A percentile compares a stretch with the other conserved stretches of the same genome.
Conservation (phyloP, 2,888 invertebrate genomes). For the Sinhomidia bicolor region DNA sequence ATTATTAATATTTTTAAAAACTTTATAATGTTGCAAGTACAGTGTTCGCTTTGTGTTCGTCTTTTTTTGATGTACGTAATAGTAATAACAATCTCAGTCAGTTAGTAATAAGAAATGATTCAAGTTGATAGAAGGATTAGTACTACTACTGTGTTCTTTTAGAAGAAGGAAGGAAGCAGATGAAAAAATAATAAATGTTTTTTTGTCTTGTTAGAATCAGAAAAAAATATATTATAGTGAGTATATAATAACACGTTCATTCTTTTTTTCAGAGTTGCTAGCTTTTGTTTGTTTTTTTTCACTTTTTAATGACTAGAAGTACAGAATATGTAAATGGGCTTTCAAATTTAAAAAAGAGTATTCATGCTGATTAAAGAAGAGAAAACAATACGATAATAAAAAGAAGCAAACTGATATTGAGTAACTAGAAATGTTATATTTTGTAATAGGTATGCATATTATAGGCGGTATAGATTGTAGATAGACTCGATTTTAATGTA, state of each 20-base stretch:
- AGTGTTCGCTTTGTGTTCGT: conserved; percentile 6
- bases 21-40: not conserved
- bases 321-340: too few species aligned
- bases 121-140: conserved; percentile 54
- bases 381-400: too few species aligned
- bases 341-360: too few species aligned
- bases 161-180: not conserved
- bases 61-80: not conserved
- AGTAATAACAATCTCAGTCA: conserved; percentile 30
- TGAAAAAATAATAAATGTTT: conserved; percentile 20
- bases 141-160: not conserved
- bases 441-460: too few species aligned
- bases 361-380: not conserved
- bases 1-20: not conserved
- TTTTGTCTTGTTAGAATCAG: too few species aligned
- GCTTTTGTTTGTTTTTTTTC: conserved; percentile 9
- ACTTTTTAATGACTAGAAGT: conserved; percentile 31
- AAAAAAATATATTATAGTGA: too few species aligned
- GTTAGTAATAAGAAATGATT: conserved; percentile 49
- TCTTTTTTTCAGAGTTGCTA: conserved; percentile 47
- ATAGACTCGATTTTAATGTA: too few species aligned
- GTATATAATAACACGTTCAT: too few species aligned
- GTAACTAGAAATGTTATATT: too few species aligned
- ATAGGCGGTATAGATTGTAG: too few species aligned
- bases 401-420: too few species aligned